Percentiles rank a stretch among this genome's conserved stretches.
phyloP scores from a whole-genome alignment of 2,113 vertebrate species.

The Protomyctophum bolini region DNA sequence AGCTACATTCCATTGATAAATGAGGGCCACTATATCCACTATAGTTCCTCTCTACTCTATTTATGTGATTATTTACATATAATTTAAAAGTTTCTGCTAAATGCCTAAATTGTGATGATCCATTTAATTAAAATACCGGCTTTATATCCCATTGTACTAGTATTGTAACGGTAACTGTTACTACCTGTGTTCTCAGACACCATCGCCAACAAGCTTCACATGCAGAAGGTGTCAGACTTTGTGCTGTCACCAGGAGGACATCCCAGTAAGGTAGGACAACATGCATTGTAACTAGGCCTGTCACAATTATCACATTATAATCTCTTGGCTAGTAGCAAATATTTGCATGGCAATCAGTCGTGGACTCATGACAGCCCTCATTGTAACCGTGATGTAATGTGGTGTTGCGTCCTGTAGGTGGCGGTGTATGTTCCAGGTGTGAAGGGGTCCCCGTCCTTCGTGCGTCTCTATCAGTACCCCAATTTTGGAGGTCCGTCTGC shows the following conservation, averaged over 20 bases:
- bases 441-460: conserved; percentile 91
- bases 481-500: conserved; percentile 84
- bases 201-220: conserved; percentile 93
- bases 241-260: conserved; percentile 87
- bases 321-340: too few species aligned
- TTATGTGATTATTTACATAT: too few species aligned
- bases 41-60: too few species aligned
- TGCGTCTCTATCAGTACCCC: conserved; percentile 95
- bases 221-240: conserved; percentile 94
- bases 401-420: conserved; percentile 74
- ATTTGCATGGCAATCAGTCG: too few species aligned
- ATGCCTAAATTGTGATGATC: too few species aligned
- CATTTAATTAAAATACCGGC: too few species aligned
- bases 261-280: conserved; percentile 82
- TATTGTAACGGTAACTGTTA: neutral
- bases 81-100: too few species aligned
- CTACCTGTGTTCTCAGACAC: conserved; percentile 74
- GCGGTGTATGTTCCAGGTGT: conserved; percentile 92
- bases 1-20: too few species aligned
- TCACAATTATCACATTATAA: too few species aligned
- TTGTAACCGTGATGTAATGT: neutral
- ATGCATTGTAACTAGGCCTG: neutral
- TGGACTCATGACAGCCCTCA: too few species aligned
- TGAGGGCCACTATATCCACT: too few species aligned
- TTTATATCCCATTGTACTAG: too few species aligned